Conservation (phyloP, 2,888 invertebrate species). For the Seira sanloemensis region DNA sequence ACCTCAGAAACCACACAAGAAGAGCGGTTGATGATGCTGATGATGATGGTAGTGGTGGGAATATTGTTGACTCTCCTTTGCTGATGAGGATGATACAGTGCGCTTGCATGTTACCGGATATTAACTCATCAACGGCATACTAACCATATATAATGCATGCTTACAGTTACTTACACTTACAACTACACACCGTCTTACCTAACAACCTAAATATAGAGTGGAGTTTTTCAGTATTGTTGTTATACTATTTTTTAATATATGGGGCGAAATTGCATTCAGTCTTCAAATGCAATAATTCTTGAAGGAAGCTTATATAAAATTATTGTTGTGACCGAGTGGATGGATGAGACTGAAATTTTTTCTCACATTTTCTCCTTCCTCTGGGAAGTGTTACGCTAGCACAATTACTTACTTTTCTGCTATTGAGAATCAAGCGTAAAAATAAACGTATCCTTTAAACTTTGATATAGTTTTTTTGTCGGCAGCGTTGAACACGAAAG, state of each 20-base stretch:
- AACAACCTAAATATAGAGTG: too few species aligned
- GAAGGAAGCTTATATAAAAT: neutral
- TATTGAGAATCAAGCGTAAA: neutral
- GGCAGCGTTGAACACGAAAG: too few species aligned
- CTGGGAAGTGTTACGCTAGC: constrained; percentile 60
- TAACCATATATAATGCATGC: neutral
- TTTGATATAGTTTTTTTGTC: too few species aligned
- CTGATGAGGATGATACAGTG: neutral
- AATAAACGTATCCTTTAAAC: too few species aligned
- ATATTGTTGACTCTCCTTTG: neutral
- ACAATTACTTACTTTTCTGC: constrained; percentile 58
- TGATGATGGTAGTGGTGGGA: constrained; percentile 34
- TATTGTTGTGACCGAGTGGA: constrained; percentile 2
- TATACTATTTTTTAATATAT: neutral
- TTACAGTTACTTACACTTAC: too few species aligned
- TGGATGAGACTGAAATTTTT: constrained; percentile 50
- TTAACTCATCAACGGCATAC: constrained; percentile 43
- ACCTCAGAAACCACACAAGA: constrained; percentile 50
- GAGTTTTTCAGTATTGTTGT: neutral
- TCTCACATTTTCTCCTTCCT: constrained; percentile 61
- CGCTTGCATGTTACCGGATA: constrained; percentile 60
- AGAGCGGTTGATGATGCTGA: neutral
- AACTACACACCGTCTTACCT: too few species aligned
- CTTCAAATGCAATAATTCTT: too few species aligned
- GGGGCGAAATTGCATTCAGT: too few species aligned